Evolutionary conservation across 1,140 invertebrate genomes (phyloP), one percentile per base, ranked within the genome.

Genomic region (Alviniconcha marisindica): DNA sequence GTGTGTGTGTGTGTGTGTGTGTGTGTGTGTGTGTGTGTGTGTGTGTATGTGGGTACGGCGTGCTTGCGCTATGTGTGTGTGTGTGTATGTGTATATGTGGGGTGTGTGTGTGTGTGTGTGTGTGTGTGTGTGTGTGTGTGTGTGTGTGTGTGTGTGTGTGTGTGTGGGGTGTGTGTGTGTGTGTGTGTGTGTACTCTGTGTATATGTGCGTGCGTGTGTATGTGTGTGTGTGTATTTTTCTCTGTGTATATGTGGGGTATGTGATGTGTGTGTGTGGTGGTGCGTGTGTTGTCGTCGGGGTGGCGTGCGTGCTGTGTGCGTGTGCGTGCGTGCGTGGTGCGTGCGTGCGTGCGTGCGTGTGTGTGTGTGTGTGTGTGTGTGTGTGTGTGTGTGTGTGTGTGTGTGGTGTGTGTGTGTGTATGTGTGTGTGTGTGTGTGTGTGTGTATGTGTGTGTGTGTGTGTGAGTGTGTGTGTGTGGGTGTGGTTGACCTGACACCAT

Each of bases 91-190:
- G 15, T 0, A 21, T 3, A 21, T n/a, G 15, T 73, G 31, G 12
- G 18, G 12, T 24, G 21, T 38, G 18, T 7, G 40, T 73, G 36
- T 18, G 1, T 38, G 12, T 15, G 36, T 7, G 31, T 38, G 14
- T 15, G 31, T 73, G 1, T 38, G 12, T 38, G 36, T 73, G 33
- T 40, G 1, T 14, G 3, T 31, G n/a, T 69, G n/a, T 69, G n/a
- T 36, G n/a, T 31, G 3, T 2, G n/a, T 36, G 2, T 69, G 2
- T 36, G 3, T 69, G n/a, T 36, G 63, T 69, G n/a, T 7, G 63
- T 69, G n/a, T 69, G 33, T 69, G n/a, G n/a, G n/a, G n/a, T 69
- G 63, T 69, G 63, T 69, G 63, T 69, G 63, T 12, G 63, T 69
- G 63, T 69, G 63, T 69, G 63, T 69, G 63, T 69, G 63, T 48